Conservation (phyloP, 2,797 vertebrate genomes). For the Amazonetta brasiliensis region DNA sequence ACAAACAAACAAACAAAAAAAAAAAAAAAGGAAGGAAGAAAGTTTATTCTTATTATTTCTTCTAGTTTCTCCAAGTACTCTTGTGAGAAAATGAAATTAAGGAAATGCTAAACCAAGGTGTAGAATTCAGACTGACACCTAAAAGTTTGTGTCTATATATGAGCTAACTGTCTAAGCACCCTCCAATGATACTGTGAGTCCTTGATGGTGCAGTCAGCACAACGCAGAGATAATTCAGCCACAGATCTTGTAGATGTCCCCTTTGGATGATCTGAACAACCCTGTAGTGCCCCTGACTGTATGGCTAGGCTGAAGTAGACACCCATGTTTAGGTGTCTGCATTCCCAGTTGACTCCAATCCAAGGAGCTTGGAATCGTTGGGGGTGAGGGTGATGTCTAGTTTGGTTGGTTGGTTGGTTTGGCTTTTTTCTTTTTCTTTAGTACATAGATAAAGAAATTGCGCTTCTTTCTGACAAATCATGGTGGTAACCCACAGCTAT, state of each 20-base stretch:
- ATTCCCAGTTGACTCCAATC: background rate
- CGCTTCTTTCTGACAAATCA: background rate
- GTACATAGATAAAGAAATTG: background rate
- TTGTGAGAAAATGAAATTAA: background rate
- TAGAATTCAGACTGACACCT: background rate
- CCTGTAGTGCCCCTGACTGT: background rate
- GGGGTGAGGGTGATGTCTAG: background rate
- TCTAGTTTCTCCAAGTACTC: background rate
- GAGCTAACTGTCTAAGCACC: background rate
- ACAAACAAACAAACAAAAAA: no score
- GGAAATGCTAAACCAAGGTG: background rate
- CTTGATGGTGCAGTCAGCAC: background rate
- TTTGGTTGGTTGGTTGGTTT: background rate
- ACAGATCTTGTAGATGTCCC: background rate
- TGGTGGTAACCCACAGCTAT: background rate
- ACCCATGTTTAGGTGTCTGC: background rate
- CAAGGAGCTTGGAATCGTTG: background rate
- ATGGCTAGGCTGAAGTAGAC: background rate
- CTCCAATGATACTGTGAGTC: background rate
- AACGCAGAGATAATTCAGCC: background rate
- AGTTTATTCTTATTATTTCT: background rate
- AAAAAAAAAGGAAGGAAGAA: background rate
- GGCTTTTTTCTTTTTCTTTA: accelerated
- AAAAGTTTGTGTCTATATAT: background rate
- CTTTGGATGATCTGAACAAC: background rate